phyloP scores from a whole-genome alignment of 2,888 invertebrate genomes.

The Anthophora plumipes region DNA sequence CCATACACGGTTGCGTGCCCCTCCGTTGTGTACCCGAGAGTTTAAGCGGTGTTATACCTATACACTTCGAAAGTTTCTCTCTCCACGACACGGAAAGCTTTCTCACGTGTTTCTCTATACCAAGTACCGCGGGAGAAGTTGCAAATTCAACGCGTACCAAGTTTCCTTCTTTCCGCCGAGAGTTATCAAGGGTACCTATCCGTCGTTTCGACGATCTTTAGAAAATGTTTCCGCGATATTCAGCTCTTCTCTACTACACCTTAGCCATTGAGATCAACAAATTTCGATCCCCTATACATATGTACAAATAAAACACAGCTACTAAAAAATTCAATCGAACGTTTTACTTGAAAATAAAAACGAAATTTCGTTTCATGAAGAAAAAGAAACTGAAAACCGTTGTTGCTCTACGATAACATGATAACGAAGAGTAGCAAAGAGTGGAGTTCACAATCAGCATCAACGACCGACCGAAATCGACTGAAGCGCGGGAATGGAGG shows the following conservation, averaged over 20 bases:
- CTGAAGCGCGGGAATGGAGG: slow-evolving; percentile 70
- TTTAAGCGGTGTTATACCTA: slow-evolving; percentile 11
- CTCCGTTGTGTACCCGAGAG: slow-evolving; percentile 55
- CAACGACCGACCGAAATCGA: slow-evolving; percentile 71
- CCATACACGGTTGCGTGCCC: slow-evolving; percentile 57
- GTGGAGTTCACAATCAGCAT: slow-evolving; percentile 50
- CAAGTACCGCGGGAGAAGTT: not conserved
- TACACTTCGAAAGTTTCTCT: slow-evolving; percentile 20
- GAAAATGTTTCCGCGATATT: no score
- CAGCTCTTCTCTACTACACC: no score
- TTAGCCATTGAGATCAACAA: no score
- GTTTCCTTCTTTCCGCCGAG: slow-evolving; percentile 3
- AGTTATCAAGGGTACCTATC: not conserved
- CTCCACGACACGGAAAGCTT: not conserved
- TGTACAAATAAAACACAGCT: no score
- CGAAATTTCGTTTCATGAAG: no score
- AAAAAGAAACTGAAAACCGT: no score
- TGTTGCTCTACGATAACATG: no score
- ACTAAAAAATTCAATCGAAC: no score
- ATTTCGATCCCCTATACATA: no score
- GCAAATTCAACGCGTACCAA: slow-evolving; percentile 7
- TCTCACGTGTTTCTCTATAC: not conserved
- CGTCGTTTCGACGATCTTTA: no score
- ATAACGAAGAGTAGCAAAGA: slow-evolving; percentile 1
- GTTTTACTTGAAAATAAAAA: no score